These are phyloP conservation scores for Hoplostethus atlanticus DNA, from an alignment of 2,797 vertebrate species.

Conservation along the genomic window DNA sequence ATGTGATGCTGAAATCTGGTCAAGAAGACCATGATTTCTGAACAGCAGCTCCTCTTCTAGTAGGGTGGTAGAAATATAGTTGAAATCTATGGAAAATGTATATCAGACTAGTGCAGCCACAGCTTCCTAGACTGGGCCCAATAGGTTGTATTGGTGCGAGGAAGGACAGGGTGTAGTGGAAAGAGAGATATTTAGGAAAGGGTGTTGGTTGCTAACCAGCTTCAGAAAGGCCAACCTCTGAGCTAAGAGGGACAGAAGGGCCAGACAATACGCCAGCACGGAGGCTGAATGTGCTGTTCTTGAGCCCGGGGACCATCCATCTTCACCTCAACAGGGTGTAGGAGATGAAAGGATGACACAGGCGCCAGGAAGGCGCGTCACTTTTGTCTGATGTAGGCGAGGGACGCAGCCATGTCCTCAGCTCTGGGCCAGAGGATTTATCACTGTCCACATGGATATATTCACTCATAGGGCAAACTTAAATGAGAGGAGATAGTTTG, in stretches of 20 bases:
- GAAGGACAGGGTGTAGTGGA: conserved; percentile 5
- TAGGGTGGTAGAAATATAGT: not conserved
- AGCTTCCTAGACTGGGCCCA: conserved; percentile 32
- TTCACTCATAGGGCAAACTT: conserved; percentile 59
- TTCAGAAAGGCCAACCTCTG: conserved; percentile 56
- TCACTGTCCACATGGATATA: conserved; percentile 79
- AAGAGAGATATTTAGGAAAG: conserved; percentile 36
- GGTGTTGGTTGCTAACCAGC: conserved; percentile 69
- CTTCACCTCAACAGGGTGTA: conserved; percentile 83
- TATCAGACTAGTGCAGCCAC: conserved; percentile 3
- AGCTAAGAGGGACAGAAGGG: conserved; percentile 73
- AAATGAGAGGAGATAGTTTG: conserved; percentile 32
- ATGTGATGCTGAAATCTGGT: not conserved
- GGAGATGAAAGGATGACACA: conserved; percentile 79
- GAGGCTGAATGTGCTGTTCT: conserved; percentile 72
- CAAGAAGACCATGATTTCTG: not conserved
- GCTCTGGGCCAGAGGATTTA: conserved; percentile 75
- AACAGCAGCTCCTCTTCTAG: not conserved
- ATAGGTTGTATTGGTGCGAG: conserved; percentile 20
- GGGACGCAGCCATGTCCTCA: conserved; percentile 77
- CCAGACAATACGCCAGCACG: conserved; percentile 67
- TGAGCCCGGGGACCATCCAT: conserved; percentile 79
- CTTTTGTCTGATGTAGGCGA: conserved; percentile 80
- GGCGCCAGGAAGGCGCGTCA: conserved; percentile 83
- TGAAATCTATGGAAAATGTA: not conserved